Base-by-base conservation (phyloP, 2,113 vertebrate species). In the Edolisoma coerulescens region DNA sequence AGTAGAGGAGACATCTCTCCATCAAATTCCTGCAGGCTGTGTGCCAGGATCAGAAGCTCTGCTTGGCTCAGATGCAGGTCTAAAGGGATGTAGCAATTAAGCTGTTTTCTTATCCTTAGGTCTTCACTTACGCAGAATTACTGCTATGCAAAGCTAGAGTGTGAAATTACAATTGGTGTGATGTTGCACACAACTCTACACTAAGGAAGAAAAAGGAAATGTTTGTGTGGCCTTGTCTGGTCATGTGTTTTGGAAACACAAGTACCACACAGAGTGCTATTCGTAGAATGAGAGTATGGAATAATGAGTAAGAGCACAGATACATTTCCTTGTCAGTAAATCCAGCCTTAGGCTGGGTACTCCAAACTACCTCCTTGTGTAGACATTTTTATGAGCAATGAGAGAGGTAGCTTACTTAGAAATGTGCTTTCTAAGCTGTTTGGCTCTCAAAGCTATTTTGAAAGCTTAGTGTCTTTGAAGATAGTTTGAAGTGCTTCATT, bases 401-500 rank as follows among this genome's bases (percentile, higher is more conserved):
- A 80, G 83, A 93, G 79, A 54, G 19, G 54, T 24, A 69, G 57
- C 85, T 95, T 83, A 37, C 69, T 88, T 69, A 57, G 67, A 94
- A 93, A 85, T 83, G 45, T 79, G n/a, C 82, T 93, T 94, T 77
- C 67, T 83, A 85, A 90, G 70, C 82, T 86, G 28, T 54, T 90
- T 83, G 75, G 39, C 50, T 90, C 53, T 77, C 63, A 56, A 76
- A 88, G 82, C 27, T 83, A 24, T 93, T 94, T 73, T 85, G 47
- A 67, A 95, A 90, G 42, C 88, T 86, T 94, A 77, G 86, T 77
- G 67, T 80, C 67, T 93, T 86, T 76, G n/a, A 90, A 80, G 54
- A 74, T 24, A 30, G 11, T 16, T 57, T 90, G 54, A 88, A 54
- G 50, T 76, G 17, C 50, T 83, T 79, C 19, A n/a, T 76, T 93